Conservation (phyloP, 2,888 invertebrate species). For the Orthosia incerta region DNA sequence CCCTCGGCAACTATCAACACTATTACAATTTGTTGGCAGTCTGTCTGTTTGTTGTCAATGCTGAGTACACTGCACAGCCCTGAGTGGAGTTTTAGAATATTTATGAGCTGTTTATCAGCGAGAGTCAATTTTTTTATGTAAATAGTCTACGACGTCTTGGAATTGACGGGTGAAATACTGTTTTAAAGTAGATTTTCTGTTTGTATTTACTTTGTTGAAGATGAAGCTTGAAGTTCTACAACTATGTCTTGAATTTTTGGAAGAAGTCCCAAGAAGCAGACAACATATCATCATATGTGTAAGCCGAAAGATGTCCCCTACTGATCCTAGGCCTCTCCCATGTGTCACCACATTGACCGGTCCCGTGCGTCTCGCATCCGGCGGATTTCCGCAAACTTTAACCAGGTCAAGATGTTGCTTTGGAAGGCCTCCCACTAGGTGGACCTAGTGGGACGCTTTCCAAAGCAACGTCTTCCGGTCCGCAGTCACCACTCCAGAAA, state of each 20-base stretch:
- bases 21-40: conserved; percentile 35
- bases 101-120: conserved; percentile 50
- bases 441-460: no score
- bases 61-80: conserved; percentile 25
- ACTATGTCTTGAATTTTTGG: accelerated
- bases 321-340: no score
- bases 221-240: neutral
- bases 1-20: conserved; percentile 41
- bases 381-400: no score
- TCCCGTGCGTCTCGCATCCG: no score
- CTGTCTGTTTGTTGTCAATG: conserved; percentile 50
- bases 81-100: conserved; percentile 51
- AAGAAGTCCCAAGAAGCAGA: neutral
- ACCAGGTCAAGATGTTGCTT: no score
- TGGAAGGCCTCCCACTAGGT: no score
- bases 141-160: conserved; percentile 23
- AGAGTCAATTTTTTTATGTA: conserved; percentile 47
- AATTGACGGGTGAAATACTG: conserved; percentile 19
- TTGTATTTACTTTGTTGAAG: conserved; percentile 18
- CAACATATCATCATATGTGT: neutral
- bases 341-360: no score
- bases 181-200: conserved; percentile 29
- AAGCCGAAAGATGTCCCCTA: no score
- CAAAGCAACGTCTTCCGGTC: no score
- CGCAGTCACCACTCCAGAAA: no score